A percentile compares a stretch with the other conserved stretches of the same genome.
phyloP scores from a whole-genome alignment of 2,888 invertebrate species.

The Phania funesta region DNA sequence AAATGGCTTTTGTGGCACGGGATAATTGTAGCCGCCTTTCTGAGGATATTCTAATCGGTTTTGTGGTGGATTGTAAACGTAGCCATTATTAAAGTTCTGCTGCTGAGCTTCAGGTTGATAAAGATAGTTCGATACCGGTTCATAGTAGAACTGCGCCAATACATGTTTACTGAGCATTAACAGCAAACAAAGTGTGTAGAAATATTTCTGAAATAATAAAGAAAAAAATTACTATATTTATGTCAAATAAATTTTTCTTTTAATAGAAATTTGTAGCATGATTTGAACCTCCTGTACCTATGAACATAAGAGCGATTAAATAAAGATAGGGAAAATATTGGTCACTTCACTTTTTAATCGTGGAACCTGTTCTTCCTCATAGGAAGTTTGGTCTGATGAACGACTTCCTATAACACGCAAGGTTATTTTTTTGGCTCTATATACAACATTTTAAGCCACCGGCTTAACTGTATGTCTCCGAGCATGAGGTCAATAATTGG shows the following conservation, averaged over 20 bases:
- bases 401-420: too few species aligned
- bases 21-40: slow-evolving; percentile 72
- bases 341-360: too few species aligned
- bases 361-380: too few species aligned
- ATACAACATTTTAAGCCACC: too few species aligned
- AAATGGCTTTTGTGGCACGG: slow-evolving; percentile 71
- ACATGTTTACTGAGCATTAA: slow-evolving; percentile 67
- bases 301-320: too few species aligned
- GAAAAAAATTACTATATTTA: neutral
- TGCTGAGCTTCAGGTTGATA: slow-evolving; percentile 27
- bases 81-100: slow-evolving; percentile 32
- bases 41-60: slow-evolving; percentile 35
- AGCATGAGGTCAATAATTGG: too few species aligned
- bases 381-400: too few species aligned
- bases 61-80: slow-evolving; percentile 50
- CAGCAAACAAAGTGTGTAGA: slow-evolving; percentile 69
- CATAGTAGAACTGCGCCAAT: slow-evolving; percentile 65
- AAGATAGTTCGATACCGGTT: slow-evolving; percentile 57
- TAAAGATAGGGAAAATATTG: too few species aligned
- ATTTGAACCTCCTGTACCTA: too few species aligned
- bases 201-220: slow-evolving; percentile 70
- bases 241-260: neutral
- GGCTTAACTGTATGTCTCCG: too few species aligned
- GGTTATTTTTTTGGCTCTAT: too few species aligned
- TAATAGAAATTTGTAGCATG: neutral